These are phyloP conservation scores for Noctua comes DNA, from an alignment of 2,888 invertebrate genomes.

Conservation along the genomic window DNA sequence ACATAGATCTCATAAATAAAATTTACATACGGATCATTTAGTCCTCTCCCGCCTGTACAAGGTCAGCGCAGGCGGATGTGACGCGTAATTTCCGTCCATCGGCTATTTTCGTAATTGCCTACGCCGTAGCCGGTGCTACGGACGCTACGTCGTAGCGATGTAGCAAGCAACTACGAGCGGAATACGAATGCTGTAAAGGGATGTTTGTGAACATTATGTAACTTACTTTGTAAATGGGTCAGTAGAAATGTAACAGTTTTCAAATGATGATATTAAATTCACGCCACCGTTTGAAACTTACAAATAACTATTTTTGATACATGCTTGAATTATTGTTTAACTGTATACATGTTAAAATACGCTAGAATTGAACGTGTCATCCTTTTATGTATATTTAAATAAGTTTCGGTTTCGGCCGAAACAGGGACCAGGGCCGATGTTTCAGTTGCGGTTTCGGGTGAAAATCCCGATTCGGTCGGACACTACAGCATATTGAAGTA, in stretches of 20 bases:
- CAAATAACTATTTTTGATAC: too few relatives aligned
- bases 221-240: not conserved
- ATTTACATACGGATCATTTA: conserved; percentile 42
- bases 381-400: too few relatives aligned
- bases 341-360: too few relatives aligned
- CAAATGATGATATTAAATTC: not conserved
- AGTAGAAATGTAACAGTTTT: not conserved
- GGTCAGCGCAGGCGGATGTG: conserved; percentile 53
- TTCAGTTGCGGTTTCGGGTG: too few relatives aligned
- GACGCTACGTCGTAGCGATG: conserved; percentile 33
- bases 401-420: too few relatives aligned
- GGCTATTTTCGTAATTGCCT: conserved; percentile 60
- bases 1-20: conserved; percentile 29
- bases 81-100: conserved; percentile 62
- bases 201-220: not conserved
- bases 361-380: too few relatives aligned
- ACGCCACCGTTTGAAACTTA: too few relatives aligned
- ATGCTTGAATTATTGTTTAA: too few relatives aligned
- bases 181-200: conserved; percentile 17
- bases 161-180: conserved; percentile 30
- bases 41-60: conserved; percentile 26
- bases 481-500: not conserved
- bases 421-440: too few relatives aligned
- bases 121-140: conserved; percentile 61
- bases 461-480: too few relatives aligned